Percentiles rank a stretch among this genome's conserved stretches.
Evolutionary conservation across 1,140 invertebrate genomes (phyloP).

Genomic region (Zaprionus nigranus): DNA sequence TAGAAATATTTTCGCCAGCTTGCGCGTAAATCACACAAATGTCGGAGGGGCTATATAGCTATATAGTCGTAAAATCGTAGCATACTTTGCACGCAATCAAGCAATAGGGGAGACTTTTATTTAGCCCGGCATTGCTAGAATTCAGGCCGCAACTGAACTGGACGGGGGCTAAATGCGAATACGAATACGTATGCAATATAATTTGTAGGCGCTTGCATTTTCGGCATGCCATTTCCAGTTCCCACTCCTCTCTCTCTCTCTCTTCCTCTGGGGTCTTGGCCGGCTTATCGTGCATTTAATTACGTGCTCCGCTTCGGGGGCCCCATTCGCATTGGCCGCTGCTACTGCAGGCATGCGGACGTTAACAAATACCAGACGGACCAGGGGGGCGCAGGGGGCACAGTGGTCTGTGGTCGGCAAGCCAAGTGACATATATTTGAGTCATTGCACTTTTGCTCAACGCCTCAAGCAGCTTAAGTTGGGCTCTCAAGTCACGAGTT

Average conservation of each 20-base stretch:
- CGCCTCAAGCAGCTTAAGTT: conserved; percentile 3
- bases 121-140: conserved; percentile 19
- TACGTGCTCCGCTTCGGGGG: conserved; percentile 30
- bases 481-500: conserved; percentile 20
- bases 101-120: conserved; percentile 52
- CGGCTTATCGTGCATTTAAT: conserved; percentile 60
- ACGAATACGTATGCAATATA: conserved; percentile 41
- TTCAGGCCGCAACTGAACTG: not conserved
- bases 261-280: not conserved
- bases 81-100: conserved; percentile 54
- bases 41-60: conserved; percentile 54
- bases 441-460: conserved; percentile 49
- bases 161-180: not conserved
- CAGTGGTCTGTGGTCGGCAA: conserved; percentile 1
- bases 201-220: conserved; percentile 63
- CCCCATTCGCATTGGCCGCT: not conserved
- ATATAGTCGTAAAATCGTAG: conserved; percentile 53
- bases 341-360: conserved; percentile 8
- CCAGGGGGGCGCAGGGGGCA: too few species aligned
- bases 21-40: conserved; percentile 73
- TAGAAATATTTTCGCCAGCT: conserved; percentile 50
- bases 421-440: conserved; percentile 51
- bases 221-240: conserved; percentile 48
- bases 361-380: conserved; percentile 1
- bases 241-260: not conserved